phyloP scores from a whole-genome alignment of 1,140 invertebrate species.

The Dreissena polymorpha region DNA sequence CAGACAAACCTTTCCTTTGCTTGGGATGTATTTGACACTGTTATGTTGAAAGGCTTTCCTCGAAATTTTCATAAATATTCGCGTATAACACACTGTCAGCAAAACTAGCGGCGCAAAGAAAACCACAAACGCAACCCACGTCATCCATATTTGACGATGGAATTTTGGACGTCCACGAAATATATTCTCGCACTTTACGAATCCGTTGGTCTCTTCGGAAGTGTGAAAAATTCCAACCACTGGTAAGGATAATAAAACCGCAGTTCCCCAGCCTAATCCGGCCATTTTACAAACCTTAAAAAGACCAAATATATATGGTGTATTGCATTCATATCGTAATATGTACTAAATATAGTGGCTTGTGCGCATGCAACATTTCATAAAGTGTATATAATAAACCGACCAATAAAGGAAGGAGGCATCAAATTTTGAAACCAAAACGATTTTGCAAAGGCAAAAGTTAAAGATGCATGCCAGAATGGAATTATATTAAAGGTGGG shows the following conservation, averaged over 20 bases:
- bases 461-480: too few relatives aligned
- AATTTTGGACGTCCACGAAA: conserved; percentile 67
- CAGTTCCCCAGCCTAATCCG: conserved; percentile 70
- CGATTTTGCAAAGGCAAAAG: too few relatives aligned
- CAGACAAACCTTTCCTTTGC: conserved; percentile 68
- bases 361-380: too few relatives aligned
- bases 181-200: conserved; percentile 71
- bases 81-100: conserved; percentile 72
- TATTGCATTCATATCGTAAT: not conserved
- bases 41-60: conserved; percentile 69
- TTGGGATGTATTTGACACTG: conserved; percentile 24
- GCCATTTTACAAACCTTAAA: conserved; percentile 75
- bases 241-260: conserved; percentile 70
- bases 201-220: conserved; percentile 52
- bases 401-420: too few relatives aligned
- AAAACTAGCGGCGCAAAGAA: conserved; percentile 75
- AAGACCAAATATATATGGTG: not conserved
- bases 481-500: too few relatives aligned
- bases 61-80: conserved; percentile 77
- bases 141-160: conserved; percentile 75
- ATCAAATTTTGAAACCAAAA: too few relatives aligned
- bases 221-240: conserved; percentile 74
- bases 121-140: conserved; percentile 71
- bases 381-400: too few relatives aligned
- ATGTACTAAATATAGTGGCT: not conserved